Conservation (phyloP, 2,113 vertebrate genomes). For the Oryzias celebensis region DNA sequence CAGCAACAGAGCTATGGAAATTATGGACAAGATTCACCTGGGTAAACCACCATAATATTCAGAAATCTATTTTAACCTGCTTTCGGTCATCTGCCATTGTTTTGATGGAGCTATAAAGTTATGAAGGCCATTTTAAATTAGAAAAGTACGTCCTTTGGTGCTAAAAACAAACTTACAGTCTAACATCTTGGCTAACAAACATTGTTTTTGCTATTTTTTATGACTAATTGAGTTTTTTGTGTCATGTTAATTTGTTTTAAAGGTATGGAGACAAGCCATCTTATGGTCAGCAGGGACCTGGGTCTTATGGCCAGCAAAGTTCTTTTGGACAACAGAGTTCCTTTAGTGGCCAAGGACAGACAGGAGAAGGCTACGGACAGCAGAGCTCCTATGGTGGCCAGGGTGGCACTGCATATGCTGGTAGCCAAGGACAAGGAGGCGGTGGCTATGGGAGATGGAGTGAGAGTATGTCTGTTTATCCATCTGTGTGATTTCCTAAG, state of each 20-base stretch:
- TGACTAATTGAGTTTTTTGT: neutral
- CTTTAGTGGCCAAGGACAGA: neutral
- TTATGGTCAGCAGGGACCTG: conserved; percentile 56
- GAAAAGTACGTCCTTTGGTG: too few relatives aligned
- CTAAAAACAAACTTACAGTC: too few relatives aligned
- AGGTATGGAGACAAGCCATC: conserved; percentile 71
- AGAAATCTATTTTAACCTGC: too few relatives aligned
- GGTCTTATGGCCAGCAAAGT: conserved; percentile 30
- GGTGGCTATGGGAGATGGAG: conserved; percentile 67
- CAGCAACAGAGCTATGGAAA: conserved; percentile 61
- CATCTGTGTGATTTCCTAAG: too few relatives aligned
- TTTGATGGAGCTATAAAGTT: neutral
- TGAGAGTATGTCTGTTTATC: conserved; percentile 58
- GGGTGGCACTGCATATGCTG: conserved; percentile 7
- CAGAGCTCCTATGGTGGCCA: conserved; percentile 57
- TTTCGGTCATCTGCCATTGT: neutral
- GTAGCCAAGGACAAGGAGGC: conserved; percentile 24
- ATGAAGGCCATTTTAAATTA: neutral
- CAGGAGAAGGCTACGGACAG: conserved; percentile 48
- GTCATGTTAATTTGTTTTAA: neutral
- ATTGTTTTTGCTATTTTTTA: too few relatives aligned
- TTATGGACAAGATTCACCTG: conserved; percentile 70
- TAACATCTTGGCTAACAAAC: too few relatives aligned
- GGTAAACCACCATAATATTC: conserved; percentile 59
- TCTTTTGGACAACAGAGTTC: neutral